A percentile compares a stretch with the other conserved stretches of the same genome.
These are phyloP conservation scores for Lamprologus callipterus DNA, from an alignment of 2,113 vertebrate species.

Conservation along the genomic window DNA sequence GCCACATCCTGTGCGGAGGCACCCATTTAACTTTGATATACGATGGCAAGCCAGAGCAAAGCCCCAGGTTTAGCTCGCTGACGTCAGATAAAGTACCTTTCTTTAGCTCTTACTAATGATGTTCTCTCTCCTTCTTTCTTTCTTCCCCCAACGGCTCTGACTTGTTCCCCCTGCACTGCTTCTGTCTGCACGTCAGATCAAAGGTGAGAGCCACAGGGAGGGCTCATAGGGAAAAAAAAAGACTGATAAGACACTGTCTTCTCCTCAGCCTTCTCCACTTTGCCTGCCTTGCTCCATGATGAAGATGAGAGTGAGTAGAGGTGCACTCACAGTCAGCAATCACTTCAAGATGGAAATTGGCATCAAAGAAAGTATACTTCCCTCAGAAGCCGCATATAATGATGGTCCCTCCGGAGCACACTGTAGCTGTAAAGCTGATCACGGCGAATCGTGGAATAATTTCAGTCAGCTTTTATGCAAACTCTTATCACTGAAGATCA, in stretches of 20 bases:
- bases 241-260: conserved; percentile 2
- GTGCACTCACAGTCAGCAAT: background rate
- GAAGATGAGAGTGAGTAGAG: background rate
- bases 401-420: background rate
- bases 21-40: conserved; percentile 49
- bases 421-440: background rate
- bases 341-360: background rate
- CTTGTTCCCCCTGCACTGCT: background rate
- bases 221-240: background rate
- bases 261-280: background rate
- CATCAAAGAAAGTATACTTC: background rate
- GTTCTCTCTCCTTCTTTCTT: background rate
- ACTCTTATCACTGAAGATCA: background rate
- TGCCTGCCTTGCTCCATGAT: background rate
- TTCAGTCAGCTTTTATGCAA: background rate
- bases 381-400: background rate
- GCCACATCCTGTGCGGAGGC: conserved; percentile 29
- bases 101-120: conserved; percentile 12
- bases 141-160: background rate
- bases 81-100: conserved; percentile 31
- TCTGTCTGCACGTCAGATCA: conserved; percentile 32
- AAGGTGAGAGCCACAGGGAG: conserved; percentile 29
- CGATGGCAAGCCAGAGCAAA: conserved; percentile 9
- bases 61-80: conserved; percentile 41
- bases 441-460: background rate